A percentile compares a stretch with the other conserved stretches of the same genome.
Evolutionary conservation across 2,797 vertebrate genomes (phyloP).

Genomic region (Poecilia velifera): DNA sequence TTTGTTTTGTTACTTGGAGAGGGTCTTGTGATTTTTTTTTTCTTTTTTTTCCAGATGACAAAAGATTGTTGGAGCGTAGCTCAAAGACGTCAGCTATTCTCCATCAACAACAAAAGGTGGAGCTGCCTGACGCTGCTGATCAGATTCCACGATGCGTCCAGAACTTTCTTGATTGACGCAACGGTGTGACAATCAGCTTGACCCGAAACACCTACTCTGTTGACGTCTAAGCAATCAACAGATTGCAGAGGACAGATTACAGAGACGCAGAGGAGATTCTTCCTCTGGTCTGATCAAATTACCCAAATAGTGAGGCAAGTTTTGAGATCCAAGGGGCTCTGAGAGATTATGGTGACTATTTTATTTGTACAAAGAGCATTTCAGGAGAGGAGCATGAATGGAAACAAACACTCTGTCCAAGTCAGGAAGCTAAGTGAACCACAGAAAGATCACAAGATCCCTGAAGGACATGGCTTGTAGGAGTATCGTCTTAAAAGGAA

Average conservation of each 20-base stretch:
- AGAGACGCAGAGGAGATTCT: conserved; percentile 15
- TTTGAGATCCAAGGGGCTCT: conserved; percentile 3
- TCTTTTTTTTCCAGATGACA: conserved; percentile 2
- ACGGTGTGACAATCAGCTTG: background rate
- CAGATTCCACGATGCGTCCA: background rate
- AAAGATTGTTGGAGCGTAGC: background rate
- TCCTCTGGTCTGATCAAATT: conserved; percentile 28
- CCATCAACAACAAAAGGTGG: conserved; percentile 1
- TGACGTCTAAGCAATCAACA: background rate
- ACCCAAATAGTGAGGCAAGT: conserved; percentile 7
- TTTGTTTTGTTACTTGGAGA: background rate
- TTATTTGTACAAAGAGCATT: conserved; percentile 10
- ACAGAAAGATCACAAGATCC: conserved; percentile 66
- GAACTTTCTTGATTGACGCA: background rate
- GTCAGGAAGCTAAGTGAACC: conserved; percentile 34
- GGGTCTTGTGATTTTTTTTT: conserved; percentile 2
- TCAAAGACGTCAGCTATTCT: background rate
- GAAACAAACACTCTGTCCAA: conserved; percentile 62
- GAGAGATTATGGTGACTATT: background rate
- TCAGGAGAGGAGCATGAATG: conserved; percentile 28
- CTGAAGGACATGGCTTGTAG: conserved; percentile 18
- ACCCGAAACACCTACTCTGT: conserved; percentile 16
- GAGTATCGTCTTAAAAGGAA: conserved; percentile 18
- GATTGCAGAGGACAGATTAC: no score
- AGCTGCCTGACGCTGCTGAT: background rate